Percentiles rank a stretch among this genome's conserved stretches.
Conservation (phyloP, 1,140 invertebrate genomes). For the Melipona quadrifasciata region DNA sequence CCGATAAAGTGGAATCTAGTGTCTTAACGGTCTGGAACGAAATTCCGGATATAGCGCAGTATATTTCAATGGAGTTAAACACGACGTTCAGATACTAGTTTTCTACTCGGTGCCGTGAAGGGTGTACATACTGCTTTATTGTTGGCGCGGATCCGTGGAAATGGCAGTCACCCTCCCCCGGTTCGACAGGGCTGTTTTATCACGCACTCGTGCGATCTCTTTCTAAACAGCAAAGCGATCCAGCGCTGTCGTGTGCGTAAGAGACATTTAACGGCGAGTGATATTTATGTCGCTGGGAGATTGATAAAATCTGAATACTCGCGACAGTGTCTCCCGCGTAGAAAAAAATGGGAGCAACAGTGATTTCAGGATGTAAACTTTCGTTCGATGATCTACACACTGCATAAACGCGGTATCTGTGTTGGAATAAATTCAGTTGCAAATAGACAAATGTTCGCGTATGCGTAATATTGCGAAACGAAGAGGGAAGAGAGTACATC, state of each 20-base stretch:
- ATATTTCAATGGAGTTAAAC: conserved; percentile 77
- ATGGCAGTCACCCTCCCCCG: conserved; percentile 12
- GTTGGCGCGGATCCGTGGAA: conserved; percentile 49
- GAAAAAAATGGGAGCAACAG: neutral
- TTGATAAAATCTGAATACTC: neutral
- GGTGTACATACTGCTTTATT: conserved; percentile 60
- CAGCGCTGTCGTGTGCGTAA: neutral
- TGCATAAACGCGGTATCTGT: no score
- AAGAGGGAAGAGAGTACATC: no score
- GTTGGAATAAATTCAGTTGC: no score
- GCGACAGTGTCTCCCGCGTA: neutral
- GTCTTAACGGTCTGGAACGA: conserved; percentile 79
- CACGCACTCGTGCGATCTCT: conserved; percentile 26
- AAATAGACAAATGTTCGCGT: no score
- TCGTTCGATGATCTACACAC: no score
- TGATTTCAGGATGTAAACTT: no score
- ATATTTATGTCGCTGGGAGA: neutral
- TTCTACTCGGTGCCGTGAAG: conserved; percentile 49
- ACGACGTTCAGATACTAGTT: conserved; percentile 68
- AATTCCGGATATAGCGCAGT: conserved; percentile 79
- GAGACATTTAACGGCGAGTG: neutral
- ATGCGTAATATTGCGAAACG: no score
- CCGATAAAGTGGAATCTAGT: conserved; percentile 81
- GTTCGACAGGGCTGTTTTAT: conserved; percentile 13
- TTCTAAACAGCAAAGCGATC: neutral